Evolutionary conservation across 2,888 invertebrate species (phyloP), one percentile per base, ranked within the genome.

Genomic region (Nycteola revayana): DNA sequence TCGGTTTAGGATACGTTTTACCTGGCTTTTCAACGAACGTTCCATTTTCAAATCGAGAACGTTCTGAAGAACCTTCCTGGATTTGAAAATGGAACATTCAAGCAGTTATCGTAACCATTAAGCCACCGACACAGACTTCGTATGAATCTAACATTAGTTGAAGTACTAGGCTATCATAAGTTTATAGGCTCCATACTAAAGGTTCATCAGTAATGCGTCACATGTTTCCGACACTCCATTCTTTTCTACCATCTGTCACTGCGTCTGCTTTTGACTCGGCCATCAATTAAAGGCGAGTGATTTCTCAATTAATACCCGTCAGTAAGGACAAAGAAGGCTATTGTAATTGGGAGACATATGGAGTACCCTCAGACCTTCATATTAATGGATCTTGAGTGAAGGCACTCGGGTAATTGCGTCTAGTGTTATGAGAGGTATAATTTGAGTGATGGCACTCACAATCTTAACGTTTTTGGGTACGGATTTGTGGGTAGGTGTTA

Each of bases 221-320:
- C 14, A 14, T 14, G 14, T 14, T 14, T 2, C 14, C 14, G 14
- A 14, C 14, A 14, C 28, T 7, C 32, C 25, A 41, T 45, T 51
- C 51, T 52, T 58, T 51, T 36, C 33, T 43, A 41, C 49, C 45
- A 64, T 64, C 60, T 39, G 57, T 61, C 63, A 54, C 42, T 39
- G 24, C 25, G 48, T 32, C 56, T 61, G 59, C 50, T 59, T 63
- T 55, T 60, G 60, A 60, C 50, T 58, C 42, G 9, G 27, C 56
- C 60, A 68, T 68, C 66, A 70, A 70, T 70, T 67, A 62, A 59
- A 57, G 49, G 36, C 53, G 49, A 52, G 49, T 61, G 61, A 69
- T 68, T 68, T 67, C 66, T 71, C 78, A 71, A 80, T 80, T 80
- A 80, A 76, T 76, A 67, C 63, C 47, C 60, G 70, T 72, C 74